Percentiles rank a stretch among this genome's conserved stretches.
Conservation (phyloP, 1,140 invertebrate species). For the Zelostemma sp. region DNA sequence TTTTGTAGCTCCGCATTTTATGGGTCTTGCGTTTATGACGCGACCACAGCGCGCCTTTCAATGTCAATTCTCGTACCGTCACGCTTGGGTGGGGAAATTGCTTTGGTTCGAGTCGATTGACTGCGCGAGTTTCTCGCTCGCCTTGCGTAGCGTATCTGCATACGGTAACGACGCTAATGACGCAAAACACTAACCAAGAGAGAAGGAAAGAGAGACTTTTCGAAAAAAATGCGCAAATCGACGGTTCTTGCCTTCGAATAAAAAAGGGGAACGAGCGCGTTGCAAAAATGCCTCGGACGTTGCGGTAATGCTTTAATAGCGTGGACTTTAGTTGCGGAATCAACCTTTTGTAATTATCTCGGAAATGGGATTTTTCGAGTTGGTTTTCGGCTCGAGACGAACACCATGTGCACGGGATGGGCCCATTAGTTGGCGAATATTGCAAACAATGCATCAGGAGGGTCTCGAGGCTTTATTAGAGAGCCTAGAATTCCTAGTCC, state of each 20-base stretch:
- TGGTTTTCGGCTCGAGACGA: background rate
- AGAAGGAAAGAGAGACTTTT: no score
- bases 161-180: background rate
- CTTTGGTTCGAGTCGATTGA: no score
- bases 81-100: no score
- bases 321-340: background rate
- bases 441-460: conserved; percentile 4
- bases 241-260: no score
- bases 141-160: background rate
- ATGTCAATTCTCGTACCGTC: no score
- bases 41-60: conserved; percentile 42
- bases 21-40: conserved; percentile 34
- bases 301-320: background rate
- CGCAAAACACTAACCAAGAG: background rate
- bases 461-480: conserved; percentile 28
- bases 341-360: background rate
- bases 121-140: background rate
- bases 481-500: conserved; percentile 46
- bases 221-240: no score
- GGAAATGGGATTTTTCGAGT: background rate
- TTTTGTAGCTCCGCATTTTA: conserved; percentile 51
- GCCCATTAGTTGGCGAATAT: conserved; percentile 4
- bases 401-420: background rate
- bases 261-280: no score
- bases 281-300: no score